Conservation (phyloP, 2,113 vertebrate species). For the Barnardius zonarius region DNA sequence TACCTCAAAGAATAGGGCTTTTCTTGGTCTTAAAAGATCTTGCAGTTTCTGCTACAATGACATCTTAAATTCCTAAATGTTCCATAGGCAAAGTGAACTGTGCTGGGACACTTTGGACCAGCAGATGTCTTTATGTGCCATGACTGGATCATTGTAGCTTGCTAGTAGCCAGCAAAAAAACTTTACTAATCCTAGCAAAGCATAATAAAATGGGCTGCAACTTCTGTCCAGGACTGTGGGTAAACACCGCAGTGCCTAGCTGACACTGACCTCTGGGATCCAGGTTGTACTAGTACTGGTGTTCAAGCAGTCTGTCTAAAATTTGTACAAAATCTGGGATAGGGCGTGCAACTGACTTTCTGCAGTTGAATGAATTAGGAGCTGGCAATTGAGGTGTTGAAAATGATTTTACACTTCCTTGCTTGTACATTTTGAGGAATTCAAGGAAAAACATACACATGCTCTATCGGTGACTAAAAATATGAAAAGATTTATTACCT, state of each 20-base stretch:
- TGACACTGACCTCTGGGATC: neutral
- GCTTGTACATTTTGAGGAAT: neutral
- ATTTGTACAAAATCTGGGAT: neutral
- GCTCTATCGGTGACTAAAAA: neutral
- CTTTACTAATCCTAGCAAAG: neutral
- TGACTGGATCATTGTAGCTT: neutral
- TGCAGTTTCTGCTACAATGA: neutral
- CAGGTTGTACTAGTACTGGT: neutral
- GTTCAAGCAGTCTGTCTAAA: neutral
- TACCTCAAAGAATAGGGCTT: neutral
- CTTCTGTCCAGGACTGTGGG: neutral
- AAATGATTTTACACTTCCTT: neutral
- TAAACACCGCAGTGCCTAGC: fast-evolving
- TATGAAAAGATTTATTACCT: neutral
- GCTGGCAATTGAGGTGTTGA: neutral
- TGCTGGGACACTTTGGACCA: neutral
- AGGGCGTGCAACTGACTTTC: neutral
- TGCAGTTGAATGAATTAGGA: neutral
- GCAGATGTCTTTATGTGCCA: fast-evolving
- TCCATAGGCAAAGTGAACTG: neutral
- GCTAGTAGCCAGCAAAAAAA: neutral
- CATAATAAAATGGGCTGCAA: fast-evolving
- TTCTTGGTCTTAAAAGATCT: neutral
- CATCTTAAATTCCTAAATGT: neutral
- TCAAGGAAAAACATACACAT: neutral